Percentiles rank a stretch among this genome's conserved stretches.
Evolutionary conservation across 1,140 invertebrate genomes (phyloP).

Genomic region (Phthorimaea operculella): DNA sequence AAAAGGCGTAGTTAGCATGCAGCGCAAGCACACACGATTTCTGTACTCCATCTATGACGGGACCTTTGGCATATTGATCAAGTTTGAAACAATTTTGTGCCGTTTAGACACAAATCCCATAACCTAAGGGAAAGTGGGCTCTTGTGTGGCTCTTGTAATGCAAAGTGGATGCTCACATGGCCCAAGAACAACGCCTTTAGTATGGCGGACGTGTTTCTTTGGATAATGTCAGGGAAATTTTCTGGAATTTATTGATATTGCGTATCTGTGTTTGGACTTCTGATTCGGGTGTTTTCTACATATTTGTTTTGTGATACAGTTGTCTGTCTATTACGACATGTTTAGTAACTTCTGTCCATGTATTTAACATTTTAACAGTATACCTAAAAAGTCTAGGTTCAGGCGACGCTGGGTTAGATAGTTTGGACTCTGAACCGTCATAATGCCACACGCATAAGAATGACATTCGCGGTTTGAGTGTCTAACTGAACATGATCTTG

Average conservation of each 20-base stretch:
- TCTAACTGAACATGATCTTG: no score
- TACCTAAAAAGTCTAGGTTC: no score
- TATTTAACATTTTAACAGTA: no score
- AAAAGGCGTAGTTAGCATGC: not conserved
- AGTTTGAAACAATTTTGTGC: slow-evolving; percentile 19
- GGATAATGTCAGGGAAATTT: not conserved
- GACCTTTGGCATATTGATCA: slow-evolving; percentile 58
- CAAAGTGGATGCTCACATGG: no score
- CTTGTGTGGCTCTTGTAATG: no score
- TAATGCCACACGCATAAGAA: no score
- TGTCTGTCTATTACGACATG: not conserved
- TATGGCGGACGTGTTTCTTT: not conserved
- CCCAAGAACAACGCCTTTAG: not conserved
- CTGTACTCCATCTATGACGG: slow-evolving; percentile 40
- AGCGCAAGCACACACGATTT: slow-evolving; percentile 43
- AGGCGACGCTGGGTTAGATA: no score
- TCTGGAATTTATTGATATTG: not conserved
- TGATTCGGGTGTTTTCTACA: not conserved
- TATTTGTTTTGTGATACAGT: not conserved
- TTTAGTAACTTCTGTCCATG: not conserved
- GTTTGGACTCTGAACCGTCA: no score
- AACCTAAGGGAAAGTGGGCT: slow-evolving; percentile 37
- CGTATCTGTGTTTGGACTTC: not conserved
- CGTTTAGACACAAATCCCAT: slow-evolving; percentile 17
- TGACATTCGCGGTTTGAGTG: no score